These are phyloP conservation scores for Calosoma granatense DNA, from an alignment of 1,140 invertebrate genomes.

Conservation along the genomic window DNA sequence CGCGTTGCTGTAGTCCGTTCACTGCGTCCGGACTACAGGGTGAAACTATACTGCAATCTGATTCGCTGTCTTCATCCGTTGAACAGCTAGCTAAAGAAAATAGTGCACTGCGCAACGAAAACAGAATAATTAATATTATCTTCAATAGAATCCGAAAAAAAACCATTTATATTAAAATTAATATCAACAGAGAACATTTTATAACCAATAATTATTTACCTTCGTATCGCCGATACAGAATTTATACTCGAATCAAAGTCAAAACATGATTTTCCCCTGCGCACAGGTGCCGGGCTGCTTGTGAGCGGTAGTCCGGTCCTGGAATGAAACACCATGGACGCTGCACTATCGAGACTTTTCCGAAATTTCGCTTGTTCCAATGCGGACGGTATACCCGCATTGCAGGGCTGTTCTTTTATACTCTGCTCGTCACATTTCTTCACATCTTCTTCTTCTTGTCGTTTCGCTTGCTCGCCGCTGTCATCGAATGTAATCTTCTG, in stretches of 20 bases:
- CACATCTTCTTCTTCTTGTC: background rate
- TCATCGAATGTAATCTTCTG: conserved; percentile 23
- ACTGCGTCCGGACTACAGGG: conserved; percentile 31
- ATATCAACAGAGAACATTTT: too few species aligned
- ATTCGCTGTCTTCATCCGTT: conserved; percentile 35
- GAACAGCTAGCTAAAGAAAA: conserved; percentile 30
- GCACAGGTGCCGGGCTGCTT: conserved; percentile 74
- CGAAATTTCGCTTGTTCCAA: conserved; percentile 63
- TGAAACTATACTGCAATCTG: conserved; percentile 33
- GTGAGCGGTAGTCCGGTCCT: conserved; percentile 75
- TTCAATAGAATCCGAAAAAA: too few species aligned
- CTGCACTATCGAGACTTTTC: conserved; percentile 65
- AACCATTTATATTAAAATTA: too few species aligned
- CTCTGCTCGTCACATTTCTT: conserved; percentile 4
- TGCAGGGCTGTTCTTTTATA: background rate
- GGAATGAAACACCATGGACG: conserved; percentile 76
- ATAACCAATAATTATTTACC: too few species aligned
- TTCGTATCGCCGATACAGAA: conserved; percentile 71
- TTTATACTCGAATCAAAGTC: conserved; percentile 78
- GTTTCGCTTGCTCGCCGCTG: background rate
- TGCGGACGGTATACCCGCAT: conserved; percentile 46
- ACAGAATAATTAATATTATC: background rate
- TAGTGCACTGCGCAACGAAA: conserved; percentile 25
- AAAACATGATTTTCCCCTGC: conserved; percentile 65
- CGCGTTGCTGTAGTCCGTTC: conserved; percentile 15